Conservation (phyloP, 2,888 invertebrate genomes). For the Acleris emargana region DNA sequence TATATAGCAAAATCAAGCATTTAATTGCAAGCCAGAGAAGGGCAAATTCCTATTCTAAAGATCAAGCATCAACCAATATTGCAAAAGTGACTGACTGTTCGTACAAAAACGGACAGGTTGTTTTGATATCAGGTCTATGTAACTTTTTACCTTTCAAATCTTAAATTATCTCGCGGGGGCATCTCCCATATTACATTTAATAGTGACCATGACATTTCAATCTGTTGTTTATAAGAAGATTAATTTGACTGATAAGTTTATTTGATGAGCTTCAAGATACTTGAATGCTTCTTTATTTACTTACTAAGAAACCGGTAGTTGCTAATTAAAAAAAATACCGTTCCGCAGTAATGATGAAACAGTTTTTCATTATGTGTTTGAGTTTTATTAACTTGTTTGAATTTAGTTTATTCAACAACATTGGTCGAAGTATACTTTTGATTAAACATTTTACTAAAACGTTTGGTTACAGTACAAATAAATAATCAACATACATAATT, state of each 20-base stretch:
- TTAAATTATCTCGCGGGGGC: slow-evolving; percentile 18
- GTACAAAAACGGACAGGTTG: background rate
- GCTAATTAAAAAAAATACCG: slow-evolving; percentile 23
- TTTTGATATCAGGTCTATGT: background rate
- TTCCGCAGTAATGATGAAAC: background rate
- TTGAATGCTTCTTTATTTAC: slow-evolving; percentile 33
- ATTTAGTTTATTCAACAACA: too few relatives aligned
- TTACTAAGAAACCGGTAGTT: slow-evolving; percentile 19
- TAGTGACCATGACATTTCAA: slow-evolving; percentile 46
- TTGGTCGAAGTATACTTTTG: too few relatives aligned
- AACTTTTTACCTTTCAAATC: slow-evolving; percentile 23
- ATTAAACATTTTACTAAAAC: too few relatives aligned
- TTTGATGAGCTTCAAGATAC: slow-evolving; percentile 39
- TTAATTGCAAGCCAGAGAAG: too few relatives aligned
- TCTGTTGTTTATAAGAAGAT: slow-evolving; percentile 43
- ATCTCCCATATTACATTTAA: slow-evolving; percentile 39
- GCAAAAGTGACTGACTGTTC: background rate
- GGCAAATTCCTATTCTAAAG: too few relatives aligned
- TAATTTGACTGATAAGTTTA: slow-evolving; percentile 43
- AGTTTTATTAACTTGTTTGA: too few relatives aligned
- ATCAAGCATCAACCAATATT: too few relatives aligned
- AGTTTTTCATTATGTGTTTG: background rate
- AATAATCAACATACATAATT: too few relatives aligned
- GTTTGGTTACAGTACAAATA: too few relatives aligned
- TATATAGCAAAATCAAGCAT: too few relatives aligned